Percentiles rank a stretch among this genome's conserved stretches.
These are phyloP conservation scores for Argynnis bischoffii DNA, from an alignment of 2,888 invertebrate genomes.

Conservation along the genomic window DNA sequence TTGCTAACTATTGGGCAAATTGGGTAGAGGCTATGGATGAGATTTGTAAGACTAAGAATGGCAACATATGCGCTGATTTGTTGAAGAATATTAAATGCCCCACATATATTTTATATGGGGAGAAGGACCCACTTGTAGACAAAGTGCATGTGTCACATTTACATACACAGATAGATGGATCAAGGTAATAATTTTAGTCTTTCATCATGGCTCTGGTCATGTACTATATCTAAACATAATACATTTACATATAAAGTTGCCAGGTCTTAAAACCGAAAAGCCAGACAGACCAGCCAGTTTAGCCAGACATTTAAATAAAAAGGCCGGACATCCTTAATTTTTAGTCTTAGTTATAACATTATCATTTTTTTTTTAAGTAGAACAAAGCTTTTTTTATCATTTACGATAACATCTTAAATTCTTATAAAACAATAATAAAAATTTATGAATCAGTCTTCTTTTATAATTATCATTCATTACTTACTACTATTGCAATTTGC, in stretches of 20 bases:
- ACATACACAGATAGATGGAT: conserved; percentile 84
- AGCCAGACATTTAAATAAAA: too few species aligned
- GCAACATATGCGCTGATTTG: conserved; percentile 87
- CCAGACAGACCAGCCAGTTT: too few species aligned
- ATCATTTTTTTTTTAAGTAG: too few species aligned
- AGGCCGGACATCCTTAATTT: too few species aligned
- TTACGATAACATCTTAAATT: too few species aligned
- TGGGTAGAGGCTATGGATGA: conserved; percentile 87
- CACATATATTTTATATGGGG: conserved; percentile 91
- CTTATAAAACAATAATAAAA: too few species aligned
- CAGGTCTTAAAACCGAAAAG: too few species aligned
- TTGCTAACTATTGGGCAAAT: conserved; percentile 85
- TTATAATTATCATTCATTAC: too few species aligned
- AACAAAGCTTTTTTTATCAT: too few species aligned
- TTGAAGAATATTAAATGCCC: conserved; percentile 87
- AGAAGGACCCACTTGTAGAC: conserved; percentile 90
- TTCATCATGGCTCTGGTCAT: too few species aligned
- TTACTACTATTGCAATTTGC: too few species aligned
- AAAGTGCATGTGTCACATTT: conserved; percentile 88
- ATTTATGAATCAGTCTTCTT: too few species aligned
- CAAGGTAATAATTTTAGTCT: conserved; percentile 77
- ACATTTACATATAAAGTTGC: neutral
- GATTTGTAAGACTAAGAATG: conserved; percentile 83
- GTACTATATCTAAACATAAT: neutral
- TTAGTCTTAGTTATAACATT: neutral